Conservation (phyloP, 2,797 vertebrate genomes). For the Acanthiza pusilla region DNA sequence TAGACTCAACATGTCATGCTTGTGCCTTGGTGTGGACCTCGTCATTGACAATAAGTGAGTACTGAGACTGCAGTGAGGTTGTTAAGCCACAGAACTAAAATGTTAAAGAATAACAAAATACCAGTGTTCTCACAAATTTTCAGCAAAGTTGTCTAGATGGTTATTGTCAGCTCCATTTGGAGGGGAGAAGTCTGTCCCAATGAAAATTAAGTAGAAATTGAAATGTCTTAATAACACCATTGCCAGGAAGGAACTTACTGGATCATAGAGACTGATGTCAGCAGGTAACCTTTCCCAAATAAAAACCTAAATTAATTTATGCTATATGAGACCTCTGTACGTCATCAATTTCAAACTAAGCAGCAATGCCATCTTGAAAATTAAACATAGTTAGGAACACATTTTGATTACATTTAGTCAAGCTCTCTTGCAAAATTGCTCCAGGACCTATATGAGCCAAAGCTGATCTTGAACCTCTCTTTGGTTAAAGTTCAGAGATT, state of each 20-base stretch:
- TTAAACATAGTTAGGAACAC: background rate
- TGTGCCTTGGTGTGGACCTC: background rate
- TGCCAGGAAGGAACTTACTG: background rate
- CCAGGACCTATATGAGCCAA: background rate
- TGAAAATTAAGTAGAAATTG: background rate
- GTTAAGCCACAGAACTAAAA: background rate
- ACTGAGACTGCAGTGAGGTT: background rate
- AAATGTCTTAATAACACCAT: background rate
- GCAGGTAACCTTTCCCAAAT: background rate
- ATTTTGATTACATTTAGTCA: background rate
- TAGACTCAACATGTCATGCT: background rate
- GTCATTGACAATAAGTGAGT: background rate
- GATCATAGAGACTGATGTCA: background rate
- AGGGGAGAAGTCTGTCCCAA: background rate
- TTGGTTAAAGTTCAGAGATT: background rate
- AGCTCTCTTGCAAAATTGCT: accelerated
- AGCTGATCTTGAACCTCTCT: background rate
- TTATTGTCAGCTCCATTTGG: background rate
- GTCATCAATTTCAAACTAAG: background rate
- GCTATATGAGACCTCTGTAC: background rate
- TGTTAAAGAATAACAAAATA: background rate
- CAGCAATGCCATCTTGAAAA: background rate
- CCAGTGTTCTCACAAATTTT: background rate
- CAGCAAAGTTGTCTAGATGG: background rate
- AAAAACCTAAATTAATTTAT: background rate